Conservation (phyloP, 2,797 vertebrate genomes). For the Galago senegalensis region DNA sequence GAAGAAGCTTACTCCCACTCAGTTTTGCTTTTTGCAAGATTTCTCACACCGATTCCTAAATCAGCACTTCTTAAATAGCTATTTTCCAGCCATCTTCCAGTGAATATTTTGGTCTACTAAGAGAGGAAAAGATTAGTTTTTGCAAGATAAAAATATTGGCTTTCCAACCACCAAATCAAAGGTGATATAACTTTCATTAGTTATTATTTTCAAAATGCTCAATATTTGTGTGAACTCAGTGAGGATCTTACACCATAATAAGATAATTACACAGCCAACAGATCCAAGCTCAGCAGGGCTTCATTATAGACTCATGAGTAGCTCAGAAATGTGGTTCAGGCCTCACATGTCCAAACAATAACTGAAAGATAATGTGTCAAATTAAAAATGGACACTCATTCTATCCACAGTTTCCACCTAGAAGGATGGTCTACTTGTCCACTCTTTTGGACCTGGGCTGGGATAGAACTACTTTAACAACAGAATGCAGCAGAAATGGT, state of each 20-base stretch:
- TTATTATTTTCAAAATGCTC: slow-evolving; percentile 60
- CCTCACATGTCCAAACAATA: slow-evolving; percentile 57
- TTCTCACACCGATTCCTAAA: slow-evolving; percentile 48
- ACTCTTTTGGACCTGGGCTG: neutral
- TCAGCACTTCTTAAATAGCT: slow-evolving; percentile 4
- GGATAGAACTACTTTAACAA: neutral
- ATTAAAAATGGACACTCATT: slow-evolving; percentile 53
- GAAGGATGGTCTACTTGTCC: neutral
- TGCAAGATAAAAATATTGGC: slow-evolving; percentile 16
- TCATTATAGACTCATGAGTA: neutral
- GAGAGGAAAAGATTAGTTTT: slow-evolving; percentile 16
- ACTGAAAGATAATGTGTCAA: slow-evolving; percentile 13
- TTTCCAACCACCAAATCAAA: slow-evolving; percentile 55
- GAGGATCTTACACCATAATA: slow-evolving; percentile 34
- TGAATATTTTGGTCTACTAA: neutral
- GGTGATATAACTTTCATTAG: slow-evolving; percentile 53
- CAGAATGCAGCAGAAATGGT: slow-evolving; percentile 13
- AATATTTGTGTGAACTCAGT: slow-evolving; percentile 58
- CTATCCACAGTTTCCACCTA: neutral
- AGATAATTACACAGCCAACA: slow-evolving; percentile 44
- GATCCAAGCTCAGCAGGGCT: slow-evolving; percentile 58
- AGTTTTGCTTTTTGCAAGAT: slow-evolving; percentile 55
- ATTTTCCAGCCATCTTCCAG: neutral
- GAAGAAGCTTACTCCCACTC: neutral
- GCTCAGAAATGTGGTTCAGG: slow-evolving; percentile 49